A percentile compares a stretch with the other conserved stretches of the same genome.
These are phyloP conservation scores for Julus scanicus DNA, from an alignment of 2,888 invertebrate species.

Conservation along the genomic window DNA sequence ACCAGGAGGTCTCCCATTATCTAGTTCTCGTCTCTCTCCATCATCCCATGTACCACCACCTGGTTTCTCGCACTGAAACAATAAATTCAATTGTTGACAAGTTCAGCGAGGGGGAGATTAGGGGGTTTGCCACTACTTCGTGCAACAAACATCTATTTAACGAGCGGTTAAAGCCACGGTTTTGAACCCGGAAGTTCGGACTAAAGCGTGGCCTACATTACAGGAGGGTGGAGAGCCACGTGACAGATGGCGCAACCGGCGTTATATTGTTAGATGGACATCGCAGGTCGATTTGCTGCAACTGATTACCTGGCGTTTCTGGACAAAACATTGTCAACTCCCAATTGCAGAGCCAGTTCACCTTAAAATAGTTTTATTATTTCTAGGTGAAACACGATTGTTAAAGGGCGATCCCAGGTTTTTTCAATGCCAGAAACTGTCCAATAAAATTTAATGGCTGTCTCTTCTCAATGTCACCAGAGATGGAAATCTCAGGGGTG, in stretches of 20 bases:
- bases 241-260: background rate
- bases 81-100: constrained; percentile 14
- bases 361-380: background rate
- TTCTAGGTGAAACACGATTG: background rate
- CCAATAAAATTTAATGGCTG: background rate
- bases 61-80: constrained; percentile 20
- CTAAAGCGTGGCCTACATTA: background rate
- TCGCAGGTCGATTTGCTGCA: background rate
- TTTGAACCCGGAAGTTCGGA: constrained; percentile 2
- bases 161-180: background rate
- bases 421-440: constrained; percentile 14
- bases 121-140: background rate
- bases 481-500: background rate
- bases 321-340: background rate
- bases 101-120: background rate
- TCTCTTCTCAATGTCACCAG: constrained; percentile 4
- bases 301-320: background rate
- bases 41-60: constrained; percentile 17
- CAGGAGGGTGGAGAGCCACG: background rate
- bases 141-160: too few relatives aligned
- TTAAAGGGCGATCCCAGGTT: background rate
- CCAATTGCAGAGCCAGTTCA: background rate
- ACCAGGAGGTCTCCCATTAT: background rate
- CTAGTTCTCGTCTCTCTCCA: background rate
- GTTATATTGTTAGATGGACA: background rate